Conservation (phyloP, 2,113 vertebrate genomes). For the Neogobius melanostomus region DNA sequence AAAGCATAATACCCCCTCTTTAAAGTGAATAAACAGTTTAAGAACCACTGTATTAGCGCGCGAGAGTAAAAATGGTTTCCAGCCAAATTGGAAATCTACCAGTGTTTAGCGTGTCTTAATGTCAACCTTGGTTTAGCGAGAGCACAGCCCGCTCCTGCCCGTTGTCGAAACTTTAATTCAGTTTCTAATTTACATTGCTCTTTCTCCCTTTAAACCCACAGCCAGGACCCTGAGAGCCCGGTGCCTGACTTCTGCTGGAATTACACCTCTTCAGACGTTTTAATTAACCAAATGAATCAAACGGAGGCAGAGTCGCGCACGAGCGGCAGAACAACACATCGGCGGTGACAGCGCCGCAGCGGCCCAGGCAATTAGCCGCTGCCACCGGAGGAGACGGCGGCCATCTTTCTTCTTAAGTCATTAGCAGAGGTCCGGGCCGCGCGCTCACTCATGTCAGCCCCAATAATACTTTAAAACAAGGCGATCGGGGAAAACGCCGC, state of each 20-base stretch:
- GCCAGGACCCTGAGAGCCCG: slow-evolving; percentile 4
- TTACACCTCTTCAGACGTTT: slow-evolving; percentile 42
- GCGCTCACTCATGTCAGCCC: slow-evolving; percentile 82
- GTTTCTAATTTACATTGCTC: no score
- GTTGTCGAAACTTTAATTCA: no score
- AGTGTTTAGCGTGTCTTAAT: no score
- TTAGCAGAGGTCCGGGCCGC: slow-evolving; percentile 76
- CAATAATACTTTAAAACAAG: slow-evolving; percentile 82
- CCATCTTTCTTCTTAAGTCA: slow-evolving; percentile 83
- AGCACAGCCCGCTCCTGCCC: no score
- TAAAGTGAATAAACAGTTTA: no score
- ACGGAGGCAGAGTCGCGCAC: slow-evolving; percentile 34
- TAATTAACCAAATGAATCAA: slow-evolving; percentile 55
- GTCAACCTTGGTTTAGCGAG: no score
- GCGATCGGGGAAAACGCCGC: background rate
- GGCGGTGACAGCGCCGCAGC: slow-evolving; percentile 73
- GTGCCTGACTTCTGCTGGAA: slow-evolving; percentile 10
- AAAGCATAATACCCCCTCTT: no score
- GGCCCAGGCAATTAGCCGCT: slow-evolving; percentile 80
- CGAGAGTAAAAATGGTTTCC: no score
- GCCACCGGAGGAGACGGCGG: slow-evolving; percentile 76
- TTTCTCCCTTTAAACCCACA: slow-evolving; percentile 13
- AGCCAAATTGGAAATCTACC: no score
- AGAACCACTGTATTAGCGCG: no score
- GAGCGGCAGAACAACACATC: slow-evolving; percentile 57